These are phyloP conservation scores for Shargacucullia verbasci DNA, from an alignment of 2,888 invertebrate genomes.

Conservation along the genomic window DNA sequence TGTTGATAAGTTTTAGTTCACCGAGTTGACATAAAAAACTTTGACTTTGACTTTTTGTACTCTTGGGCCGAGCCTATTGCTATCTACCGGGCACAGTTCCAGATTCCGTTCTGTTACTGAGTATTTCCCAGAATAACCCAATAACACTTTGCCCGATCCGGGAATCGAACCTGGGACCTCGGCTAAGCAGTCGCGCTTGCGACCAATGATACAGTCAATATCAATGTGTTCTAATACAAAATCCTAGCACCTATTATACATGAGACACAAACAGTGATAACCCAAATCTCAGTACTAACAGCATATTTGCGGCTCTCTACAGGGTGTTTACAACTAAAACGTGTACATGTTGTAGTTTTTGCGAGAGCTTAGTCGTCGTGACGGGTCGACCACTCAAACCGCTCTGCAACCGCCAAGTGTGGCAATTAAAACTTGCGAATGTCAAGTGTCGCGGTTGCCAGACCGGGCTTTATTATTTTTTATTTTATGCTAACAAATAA, in stretches of 20 bases:
- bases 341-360: slow-evolving; percentile 72
- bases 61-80: too few relatives aligned
- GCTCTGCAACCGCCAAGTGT: slow-evolving; percentile 79
- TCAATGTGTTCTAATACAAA: background rate
- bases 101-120: too few relatives aligned
- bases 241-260: background rate
- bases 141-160: too few relatives aligned
- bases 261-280: slow-evolving; percentile 26
- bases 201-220: background rate
- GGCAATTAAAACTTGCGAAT: slow-evolving; percentile 89
- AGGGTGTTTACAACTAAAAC: slow-evolving; percentile 68
- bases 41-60: too few relatives aligned
- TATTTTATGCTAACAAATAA: slow-evolving; percentile 75
- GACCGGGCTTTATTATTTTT: slow-evolving; percentile 78
- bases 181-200: too few relatives aligned
- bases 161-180: too few relatives aligned
- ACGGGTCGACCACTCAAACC: slow-evolving; percentile 76
- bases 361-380: slow-evolving; percentile 71
- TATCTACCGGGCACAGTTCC: too few relatives aligned
- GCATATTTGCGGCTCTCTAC: slow-evolving; percentile 61
- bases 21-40: too few relatives aligned
- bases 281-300: slow-evolving; percentile 48
- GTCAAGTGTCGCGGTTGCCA: slow-evolving; percentile 79
- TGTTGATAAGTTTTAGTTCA: too few relatives aligned
- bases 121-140: too few relatives aligned